These are phyloP conservation scores for Laupala kohalensis DNA, from an alignment of 1,140 invertebrate genomes.

Conservation along the genomic window DNA sequence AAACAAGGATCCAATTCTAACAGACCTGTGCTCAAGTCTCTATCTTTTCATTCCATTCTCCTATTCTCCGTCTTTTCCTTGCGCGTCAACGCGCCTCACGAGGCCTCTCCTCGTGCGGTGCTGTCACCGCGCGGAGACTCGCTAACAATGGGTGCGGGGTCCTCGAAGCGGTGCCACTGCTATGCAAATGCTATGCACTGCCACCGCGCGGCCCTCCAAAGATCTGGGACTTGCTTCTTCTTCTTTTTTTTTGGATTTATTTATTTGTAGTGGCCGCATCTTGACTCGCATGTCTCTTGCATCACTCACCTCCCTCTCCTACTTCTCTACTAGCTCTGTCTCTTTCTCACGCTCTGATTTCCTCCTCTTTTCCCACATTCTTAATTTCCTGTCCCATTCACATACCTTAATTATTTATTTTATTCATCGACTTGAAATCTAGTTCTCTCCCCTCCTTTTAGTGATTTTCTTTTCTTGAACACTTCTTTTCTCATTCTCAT, in stretches of 20 bases:
- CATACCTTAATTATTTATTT: too few relatives aligned
- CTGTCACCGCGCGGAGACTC: background rate
- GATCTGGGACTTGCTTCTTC: background rate
- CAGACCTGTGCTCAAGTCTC: background rate
- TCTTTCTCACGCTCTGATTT: too few relatives aligned
- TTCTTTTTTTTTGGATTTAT: background rate
- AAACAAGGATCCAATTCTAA: background rate
- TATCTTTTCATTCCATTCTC: background rate
- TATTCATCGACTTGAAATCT: too few relatives aligned
- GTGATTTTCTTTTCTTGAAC: too few relatives aligned
- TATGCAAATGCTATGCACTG: background rate
- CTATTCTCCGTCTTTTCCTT: background rate
- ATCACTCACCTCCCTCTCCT: background rate
- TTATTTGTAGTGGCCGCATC: background rate
- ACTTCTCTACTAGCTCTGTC: background rate
- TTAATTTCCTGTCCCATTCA: too few relatives aligned
- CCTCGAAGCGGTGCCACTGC: background rate
- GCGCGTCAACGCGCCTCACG: background rate
- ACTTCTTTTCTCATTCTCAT: too few relatives aligned
- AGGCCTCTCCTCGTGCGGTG: background rate
- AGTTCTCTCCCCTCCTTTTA: too few relatives aligned
- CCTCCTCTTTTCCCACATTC: too few relatives aligned
- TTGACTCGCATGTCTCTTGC: background rate
- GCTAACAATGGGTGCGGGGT: background rate
- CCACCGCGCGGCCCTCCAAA: background rate